Conservation (phyloP, 2,888 invertebrate species). For the Lithophane leautieri region DNA sequence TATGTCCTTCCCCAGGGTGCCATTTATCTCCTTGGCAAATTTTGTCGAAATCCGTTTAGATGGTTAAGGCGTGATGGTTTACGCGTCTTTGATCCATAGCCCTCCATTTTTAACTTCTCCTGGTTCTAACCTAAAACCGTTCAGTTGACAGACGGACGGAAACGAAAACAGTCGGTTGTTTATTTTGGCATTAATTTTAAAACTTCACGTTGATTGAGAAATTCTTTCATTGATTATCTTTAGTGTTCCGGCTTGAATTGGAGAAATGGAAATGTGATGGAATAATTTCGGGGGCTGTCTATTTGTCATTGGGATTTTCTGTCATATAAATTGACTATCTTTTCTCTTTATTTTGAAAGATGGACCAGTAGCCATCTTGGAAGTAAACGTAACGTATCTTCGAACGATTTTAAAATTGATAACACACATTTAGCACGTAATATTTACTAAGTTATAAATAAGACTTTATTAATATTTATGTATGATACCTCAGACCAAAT, state of each 20-base stretch:
- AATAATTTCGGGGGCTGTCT: neutral
- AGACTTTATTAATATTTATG: neutral
- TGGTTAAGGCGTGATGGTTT: too few species aligned
- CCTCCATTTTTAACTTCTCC: conserved; percentile 34
- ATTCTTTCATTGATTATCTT: conserved; percentile 40
- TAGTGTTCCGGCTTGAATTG: conserved; percentile 5
- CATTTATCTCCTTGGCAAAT: too few species aligned
- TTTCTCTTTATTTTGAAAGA: neutral
- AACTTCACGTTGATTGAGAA: conserved; percentile 50
- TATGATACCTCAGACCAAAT: too few species aligned
- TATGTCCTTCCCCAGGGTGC: too few species aligned
- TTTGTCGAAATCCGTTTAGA: too few species aligned
- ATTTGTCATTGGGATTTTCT: neutral
- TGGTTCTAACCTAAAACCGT: conserved; percentile 21
- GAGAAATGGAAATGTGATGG: conserved; percentile 12
- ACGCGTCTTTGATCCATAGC: neutral
- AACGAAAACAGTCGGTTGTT: conserved; percentile 39
- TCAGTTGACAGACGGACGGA: conserved; percentile 56
- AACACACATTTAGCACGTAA: too few species aligned
- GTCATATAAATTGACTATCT: neutral
- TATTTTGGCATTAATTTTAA: conserved; percentile 59
- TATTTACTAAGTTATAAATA: neutral
- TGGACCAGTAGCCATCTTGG: neutral
- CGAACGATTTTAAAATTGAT: neutral
- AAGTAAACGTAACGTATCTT: neutral